These are phyloP conservation scores for Lasioglossum calceatum DNA, from an alignment of 2,888 invertebrate genomes.

Conservation along the genomic window DNA sequence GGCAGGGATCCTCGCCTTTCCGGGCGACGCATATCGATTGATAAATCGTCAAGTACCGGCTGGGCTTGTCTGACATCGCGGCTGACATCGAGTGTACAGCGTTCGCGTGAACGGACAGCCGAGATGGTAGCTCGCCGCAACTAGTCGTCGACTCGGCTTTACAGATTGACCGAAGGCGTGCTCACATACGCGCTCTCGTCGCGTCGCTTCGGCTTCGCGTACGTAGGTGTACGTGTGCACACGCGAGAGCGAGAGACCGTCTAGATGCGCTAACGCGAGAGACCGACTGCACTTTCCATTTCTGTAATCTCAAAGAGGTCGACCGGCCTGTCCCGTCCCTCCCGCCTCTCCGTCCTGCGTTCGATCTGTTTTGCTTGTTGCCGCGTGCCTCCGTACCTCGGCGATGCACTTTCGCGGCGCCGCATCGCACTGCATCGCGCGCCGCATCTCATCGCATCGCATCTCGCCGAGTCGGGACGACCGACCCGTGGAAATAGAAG, in stretches of 20 bases:
- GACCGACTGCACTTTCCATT: slow-evolving; percentile 76
- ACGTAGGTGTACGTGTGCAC: neutral
- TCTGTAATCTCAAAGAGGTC: slow-evolving; percentile 74
- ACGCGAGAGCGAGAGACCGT: neutral
- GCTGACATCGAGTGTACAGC: slow-evolving; percentile 58
- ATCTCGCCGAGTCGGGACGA: slow-evolving; percentile 33
- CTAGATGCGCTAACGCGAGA: slow-evolving; percentile 65
- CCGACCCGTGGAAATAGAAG: slow-evolving; percentile 28
- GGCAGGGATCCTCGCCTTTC: slow-evolving; percentile 24
- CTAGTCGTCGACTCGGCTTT: slow-evolving; percentile 75
- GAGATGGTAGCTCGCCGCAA: slow-evolving; percentile 71
- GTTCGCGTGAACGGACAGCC: slow-evolving; percentile 63
- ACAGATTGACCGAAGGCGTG: slow-evolving; percentile 71
- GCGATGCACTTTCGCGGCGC: slow-evolving; percentile 39
- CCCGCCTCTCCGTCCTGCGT: neutral
- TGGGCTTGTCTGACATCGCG: slow-evolving; percentile 58
- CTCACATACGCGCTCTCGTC: neutral
- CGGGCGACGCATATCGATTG: slow-evolving; percentile 44
- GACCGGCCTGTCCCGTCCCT: slow-evolving; percentile 36
- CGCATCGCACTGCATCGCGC: neutral
- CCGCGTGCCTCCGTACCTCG: slow-evolving; percentile 29
- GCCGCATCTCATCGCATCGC: neutral
- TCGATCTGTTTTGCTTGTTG: slow-evolving; percentile 47
- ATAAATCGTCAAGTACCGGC: slow-evolving; percentile 58
- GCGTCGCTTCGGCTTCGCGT: neutral